phyloP scores from a whole-genome alignment of 2,888 invertebrate genomes.

The Tanypteryx hageni region DNA sequence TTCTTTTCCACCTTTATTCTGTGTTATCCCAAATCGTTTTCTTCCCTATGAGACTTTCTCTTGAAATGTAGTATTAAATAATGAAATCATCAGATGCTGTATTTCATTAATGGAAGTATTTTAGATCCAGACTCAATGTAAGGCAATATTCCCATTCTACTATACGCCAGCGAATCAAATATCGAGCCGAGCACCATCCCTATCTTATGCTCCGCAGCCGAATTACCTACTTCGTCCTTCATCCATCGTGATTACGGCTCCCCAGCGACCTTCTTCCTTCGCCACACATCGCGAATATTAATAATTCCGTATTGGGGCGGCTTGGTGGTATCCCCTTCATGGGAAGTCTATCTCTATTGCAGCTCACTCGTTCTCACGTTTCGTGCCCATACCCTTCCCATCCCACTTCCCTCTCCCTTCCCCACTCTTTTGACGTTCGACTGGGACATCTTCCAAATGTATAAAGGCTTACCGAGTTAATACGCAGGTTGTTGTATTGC shows the following conservation, averaged over 20 bases:
- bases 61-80: no score
- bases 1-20: background rate
- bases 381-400: background rate
- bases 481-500: background rate
- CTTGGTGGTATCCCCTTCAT: background rate
- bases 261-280: background rate
- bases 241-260: background rate
- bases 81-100: no score
- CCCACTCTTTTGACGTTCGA: background rate
- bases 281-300: background rate
- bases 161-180: no score
- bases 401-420: background rate
- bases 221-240: background rate
- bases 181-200: no score
- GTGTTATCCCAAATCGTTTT: background rate
- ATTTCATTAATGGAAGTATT: no score
- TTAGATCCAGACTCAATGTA: background rate
- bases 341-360: background rate
- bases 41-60: no score
- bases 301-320: background rate
- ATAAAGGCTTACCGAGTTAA: background rate
- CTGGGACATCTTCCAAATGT: background rate
- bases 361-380: background rate
- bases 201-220: background rate
- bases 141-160: background rate